Percentiles rank a stretch among this genome's conserved stretches.
Evolutionary conservation across 2,888 invertebrate species (phyloP).

Genomic region (Parascotia fuliginaria): DNA sequence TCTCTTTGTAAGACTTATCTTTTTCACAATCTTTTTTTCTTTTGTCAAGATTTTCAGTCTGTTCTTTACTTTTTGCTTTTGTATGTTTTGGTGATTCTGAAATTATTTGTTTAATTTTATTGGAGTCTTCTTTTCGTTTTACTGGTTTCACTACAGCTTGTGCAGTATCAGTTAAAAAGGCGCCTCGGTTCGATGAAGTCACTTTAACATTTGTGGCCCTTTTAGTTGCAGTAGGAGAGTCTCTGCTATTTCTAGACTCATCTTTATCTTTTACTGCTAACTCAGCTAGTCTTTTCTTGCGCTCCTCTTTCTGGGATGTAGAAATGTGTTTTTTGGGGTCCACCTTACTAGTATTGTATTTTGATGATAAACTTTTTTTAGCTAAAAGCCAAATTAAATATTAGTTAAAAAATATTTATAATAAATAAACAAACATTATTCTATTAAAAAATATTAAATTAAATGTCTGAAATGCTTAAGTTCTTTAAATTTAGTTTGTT

Average conservation of each 20-base stretch:
- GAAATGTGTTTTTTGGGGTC: constrained; percentile 55
- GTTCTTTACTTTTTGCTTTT: constrained; percentile 13
- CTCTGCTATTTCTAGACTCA: constrained; percentile 42
- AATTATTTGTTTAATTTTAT: constrained; percentile 29
- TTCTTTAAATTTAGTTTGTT: too few relatives aligned
- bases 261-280: constrained; percentile 71
- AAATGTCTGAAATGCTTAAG: too few relatives aligned
- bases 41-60: constrained; percentile 35
- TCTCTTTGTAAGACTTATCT: constrained; percentile 27
- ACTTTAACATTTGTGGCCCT: constrained; percentile 72
- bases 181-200: constrained; percentile 82
- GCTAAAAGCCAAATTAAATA: constrained; percentile 46
- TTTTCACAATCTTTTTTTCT: constrained; percentile 28
- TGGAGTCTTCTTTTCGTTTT: constrained; percentile 50
- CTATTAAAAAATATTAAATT: too few relatives aligned
- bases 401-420: too few relatives aligned
- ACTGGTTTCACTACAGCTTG: constrained; percentile 55
- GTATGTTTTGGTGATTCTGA: constrained; percentile 23
- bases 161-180: constrained; percentile 76
- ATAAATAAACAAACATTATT: too few relatives aligned
- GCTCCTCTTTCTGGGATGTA: constrained; percentile 71
- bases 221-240: constrained; percentile 50
- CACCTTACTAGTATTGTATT: constrained; percentile 39
- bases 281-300: constrained; percentile 81
- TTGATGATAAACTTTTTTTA: constrained; percentile 50